A percentile compares a stretch with the other conserved stretches of the same genome.
These are phyloP conservation scores for Diorhabda sublineata DNA, from an alignment of 1,140 invertebrate species.

Conservation along the genomic window DNA sequence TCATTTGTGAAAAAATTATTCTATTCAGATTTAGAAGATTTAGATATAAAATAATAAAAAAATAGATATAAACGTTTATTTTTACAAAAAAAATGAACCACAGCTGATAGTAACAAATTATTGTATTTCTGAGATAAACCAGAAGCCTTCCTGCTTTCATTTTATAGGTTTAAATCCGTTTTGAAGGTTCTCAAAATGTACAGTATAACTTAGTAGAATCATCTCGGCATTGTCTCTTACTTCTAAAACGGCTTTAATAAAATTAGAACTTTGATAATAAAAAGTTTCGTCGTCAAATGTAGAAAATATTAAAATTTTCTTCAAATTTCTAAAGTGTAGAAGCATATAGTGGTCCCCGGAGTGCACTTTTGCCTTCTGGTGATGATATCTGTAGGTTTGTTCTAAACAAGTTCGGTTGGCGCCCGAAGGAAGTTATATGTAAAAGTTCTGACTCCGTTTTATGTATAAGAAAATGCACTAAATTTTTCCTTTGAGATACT, in stretches of 20 bases:
- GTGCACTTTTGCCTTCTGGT: constrained; percentile 1
- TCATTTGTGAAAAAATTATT: too few species aligned
- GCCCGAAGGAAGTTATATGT: neutral
- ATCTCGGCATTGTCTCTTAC: too few species aligned
- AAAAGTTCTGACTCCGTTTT: neutral
- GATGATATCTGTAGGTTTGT: constrained; percentile 2
- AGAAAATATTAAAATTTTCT: constrained; percentile 1
- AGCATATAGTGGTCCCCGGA: neutral
- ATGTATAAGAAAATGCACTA: neutral
- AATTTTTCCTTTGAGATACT: neutral
- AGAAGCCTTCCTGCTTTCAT: too few species aligned
- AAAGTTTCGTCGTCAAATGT: constrained; percentile 1
- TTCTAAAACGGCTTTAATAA: neutral
- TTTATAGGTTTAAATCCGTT: too few species aligned
- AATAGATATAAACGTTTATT: too few species aligned
- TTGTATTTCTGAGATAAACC: too few species aligned
- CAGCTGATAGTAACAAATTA: too few species aligned
- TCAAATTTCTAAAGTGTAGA: constrained; percentile 1
- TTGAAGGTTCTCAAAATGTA: too few species aligned
- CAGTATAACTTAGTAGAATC: too few species aligned
- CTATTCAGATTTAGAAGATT: too few species aligned
- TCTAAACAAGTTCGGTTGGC: neutral
- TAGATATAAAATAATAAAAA: too few species aligned
- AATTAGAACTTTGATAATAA: constrained; percentile 3
- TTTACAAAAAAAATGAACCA: too few species aligned